Conservation (phyloP, 2,888 invertebrate species). For the Conomelus anceps region DNA sequence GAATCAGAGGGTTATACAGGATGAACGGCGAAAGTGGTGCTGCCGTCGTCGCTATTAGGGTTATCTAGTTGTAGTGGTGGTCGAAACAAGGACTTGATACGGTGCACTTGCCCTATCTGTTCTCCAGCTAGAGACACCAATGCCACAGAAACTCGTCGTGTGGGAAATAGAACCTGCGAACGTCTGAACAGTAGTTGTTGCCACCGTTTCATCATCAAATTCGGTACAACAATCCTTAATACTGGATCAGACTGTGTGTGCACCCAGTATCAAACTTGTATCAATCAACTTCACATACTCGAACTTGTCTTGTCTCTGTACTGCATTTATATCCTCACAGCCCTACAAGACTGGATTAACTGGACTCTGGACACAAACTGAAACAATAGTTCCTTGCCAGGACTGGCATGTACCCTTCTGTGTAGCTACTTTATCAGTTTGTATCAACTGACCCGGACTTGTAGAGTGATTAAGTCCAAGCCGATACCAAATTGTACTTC, state of each 20-base stretch:
- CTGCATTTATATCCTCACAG: neutral
- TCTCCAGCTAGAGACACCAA: neutral
- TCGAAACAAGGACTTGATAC: neutral
- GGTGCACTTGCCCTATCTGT: neutral
- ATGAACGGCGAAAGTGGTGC: neutral
- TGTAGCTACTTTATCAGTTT: neutral
- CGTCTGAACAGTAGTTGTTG: neutral
- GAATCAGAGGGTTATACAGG: too few relatives aligned
- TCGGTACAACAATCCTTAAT: neutral
- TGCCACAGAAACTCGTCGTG: neutral
- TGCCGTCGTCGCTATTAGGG: neutral
- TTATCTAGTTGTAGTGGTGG: neutral
- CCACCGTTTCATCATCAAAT: neutral
- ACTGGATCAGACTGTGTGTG: neutral
- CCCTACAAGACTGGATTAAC: neutral
- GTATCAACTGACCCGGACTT: neutral
- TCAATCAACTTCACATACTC: neutral
- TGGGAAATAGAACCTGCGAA: neutral
- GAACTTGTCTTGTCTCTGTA: neutral
- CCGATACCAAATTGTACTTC: neutral
- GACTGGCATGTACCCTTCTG: neutral
- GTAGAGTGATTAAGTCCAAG: neutral
- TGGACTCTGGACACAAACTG: neutral
- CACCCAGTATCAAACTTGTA: neutral
- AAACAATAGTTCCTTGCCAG: neutral